Evolutionary conservation across 2,888 invertebrate species (phyloP), one percentile per base, ranked within the genome.

Genomic region (Temnothorax unifasciatus): DNA sequence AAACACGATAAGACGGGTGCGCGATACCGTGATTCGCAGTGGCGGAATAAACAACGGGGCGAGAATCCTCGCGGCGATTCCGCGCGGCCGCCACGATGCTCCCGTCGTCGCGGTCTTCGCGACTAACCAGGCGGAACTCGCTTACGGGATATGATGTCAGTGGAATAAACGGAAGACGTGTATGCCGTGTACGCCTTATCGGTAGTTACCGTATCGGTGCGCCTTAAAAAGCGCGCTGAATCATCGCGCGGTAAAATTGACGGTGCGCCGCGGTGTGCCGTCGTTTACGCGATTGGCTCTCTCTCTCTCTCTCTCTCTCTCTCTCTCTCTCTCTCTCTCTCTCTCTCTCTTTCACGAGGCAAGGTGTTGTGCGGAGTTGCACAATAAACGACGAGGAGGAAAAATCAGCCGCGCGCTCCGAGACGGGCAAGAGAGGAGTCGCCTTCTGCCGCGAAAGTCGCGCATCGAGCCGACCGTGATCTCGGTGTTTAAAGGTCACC

Each of bases 151-250:
- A 59, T 59, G 71, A 71, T 71, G 71, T 71, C 71, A 25, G 47
- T 71, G 77, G 38, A 59, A 71, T 79, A 79, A 81, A 41, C 38
- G 79, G 71, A 61, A 25, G 54, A 34, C 34, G 34, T 34, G 34
- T 34, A 34, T 34, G 34, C 15, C 66, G 71, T 47, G 69, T 38
- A 64, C 74, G 34, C 50, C 79, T 81, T 81, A 81, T 71, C 79
- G 79, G 71, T 18, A 50, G 79, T 81, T 47, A 38, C 13, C 59
- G 41, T 71, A 71, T 71, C 79, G 79, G 34, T 71, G 59, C 71
- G 59, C 79, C 59, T 81, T 81, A 81, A 81, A 81, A 81, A 71
- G 79, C 71, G 47, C 21, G 79, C 79, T 81, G 79, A 81, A 71
- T 81, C 79, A 81, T 81, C 79, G 47, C 59, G 44, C 79, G 69